These are phyloP conservation scores for Cettia cetti DNA, from an alignment of 2,113 vertebrate species.

Conservation along the genomic window DNA sequence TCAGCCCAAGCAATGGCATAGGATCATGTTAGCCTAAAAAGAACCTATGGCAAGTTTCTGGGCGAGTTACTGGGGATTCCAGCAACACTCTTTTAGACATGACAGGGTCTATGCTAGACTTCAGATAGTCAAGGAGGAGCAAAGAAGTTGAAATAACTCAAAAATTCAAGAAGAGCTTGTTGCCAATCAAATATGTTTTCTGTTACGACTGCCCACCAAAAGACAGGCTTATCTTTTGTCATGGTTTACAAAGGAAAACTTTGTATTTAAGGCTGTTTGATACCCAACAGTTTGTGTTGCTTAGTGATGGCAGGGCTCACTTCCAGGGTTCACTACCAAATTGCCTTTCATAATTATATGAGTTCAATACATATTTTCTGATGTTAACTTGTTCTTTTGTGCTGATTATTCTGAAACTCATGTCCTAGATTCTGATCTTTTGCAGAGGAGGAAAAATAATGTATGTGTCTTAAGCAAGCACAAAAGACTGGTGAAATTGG, in stretches of 20 bases:
- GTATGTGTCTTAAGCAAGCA: not conserved
- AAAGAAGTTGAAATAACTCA: not conserved
- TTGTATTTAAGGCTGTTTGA: not conserved
- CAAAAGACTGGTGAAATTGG: not conserved
- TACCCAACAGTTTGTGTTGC: not conserved
- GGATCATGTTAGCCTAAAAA: accelerated
- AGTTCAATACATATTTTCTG: not conserved
- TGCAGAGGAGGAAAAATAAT: not conserved
- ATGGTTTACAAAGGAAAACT: not conserved
- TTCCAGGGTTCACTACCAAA: not conserved
- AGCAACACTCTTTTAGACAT: not conserved
- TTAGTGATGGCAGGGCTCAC: not conserved
- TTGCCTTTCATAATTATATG: not conserved
- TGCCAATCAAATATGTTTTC: not conserved
- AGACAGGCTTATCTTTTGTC: not conserved
- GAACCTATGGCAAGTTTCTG: not conserved
- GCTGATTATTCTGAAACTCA: not conserved
- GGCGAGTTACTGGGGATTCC: not conserved
- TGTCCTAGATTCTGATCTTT: not conserved
- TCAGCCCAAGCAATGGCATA: accelerated
- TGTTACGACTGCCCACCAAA: not conserved
- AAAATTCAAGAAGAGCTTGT: not conserved
- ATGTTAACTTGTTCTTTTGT: not conserved
- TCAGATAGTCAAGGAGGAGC: not conserved
- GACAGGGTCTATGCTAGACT: not conserved